phyloP scores from a whole-genome alignment of 2,113 vertebrate genomes.

The Orcinus orca region DNA sequence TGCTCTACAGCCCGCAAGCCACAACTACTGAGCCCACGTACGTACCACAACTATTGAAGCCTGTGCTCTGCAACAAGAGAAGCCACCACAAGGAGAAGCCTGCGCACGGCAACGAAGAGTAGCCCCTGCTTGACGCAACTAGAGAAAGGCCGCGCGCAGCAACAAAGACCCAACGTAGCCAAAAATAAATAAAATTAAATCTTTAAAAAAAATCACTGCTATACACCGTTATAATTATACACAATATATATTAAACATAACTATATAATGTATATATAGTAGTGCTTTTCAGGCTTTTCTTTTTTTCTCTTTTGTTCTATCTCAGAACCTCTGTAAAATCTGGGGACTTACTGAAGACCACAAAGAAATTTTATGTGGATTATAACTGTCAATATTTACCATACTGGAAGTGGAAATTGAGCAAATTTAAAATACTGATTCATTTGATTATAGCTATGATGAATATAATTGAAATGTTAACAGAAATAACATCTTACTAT shows the following conservation, averaged over 20 bases:
- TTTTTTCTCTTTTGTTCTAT: neutral
- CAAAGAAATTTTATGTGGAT: neutral
- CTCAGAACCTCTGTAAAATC: neutral
- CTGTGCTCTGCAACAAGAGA: too few relatives aligned
- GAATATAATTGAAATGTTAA: neutral
- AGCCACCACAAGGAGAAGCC: too few relatives aligned
- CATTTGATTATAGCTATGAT: neutral
- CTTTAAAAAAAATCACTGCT: neutral
- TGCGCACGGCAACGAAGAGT: too few relatives aligned
- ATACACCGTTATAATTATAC: neutral
- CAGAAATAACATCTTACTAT: neutral
- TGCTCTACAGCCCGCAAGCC: too few relatives aligned
- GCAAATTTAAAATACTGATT: neutral
- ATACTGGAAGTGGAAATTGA: neutral
- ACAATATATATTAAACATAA: neutral
- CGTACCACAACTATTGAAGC: too few relatives aligned
- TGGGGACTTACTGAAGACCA: neutral
- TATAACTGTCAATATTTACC: neutral
- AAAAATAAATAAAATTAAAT: too few relatives aligned
- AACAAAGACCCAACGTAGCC: too few relatives aligned
- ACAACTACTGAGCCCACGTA: too few relatives aligned
- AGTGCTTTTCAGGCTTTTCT: neutral
- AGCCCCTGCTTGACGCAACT: fast-evolving
- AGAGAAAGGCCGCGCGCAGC: too few relatives aligned
- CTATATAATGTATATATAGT: neutral